Evolutionary conservation across 2,888 invertebrate species (phyloP), one percentile per base, ranked within the genome.

Genomic region (Isoperla grammatica): DNA sequence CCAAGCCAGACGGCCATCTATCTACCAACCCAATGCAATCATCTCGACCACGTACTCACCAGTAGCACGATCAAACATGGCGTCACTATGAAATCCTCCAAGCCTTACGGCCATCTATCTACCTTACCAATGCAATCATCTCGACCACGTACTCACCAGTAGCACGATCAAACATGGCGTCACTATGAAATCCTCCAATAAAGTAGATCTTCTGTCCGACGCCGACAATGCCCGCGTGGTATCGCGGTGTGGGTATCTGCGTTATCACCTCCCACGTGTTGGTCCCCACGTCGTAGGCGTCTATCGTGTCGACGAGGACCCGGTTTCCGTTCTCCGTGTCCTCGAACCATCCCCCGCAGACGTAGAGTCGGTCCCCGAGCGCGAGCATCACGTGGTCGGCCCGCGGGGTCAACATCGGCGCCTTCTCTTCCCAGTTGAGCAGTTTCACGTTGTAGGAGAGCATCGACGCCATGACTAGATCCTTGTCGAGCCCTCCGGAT

Each of bases 151-250:
- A 60, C 60, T 60, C 61, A 71, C 74, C 73, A 58, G 85, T 84
- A 62, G 84, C 83, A 57, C 82, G 78, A 69, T 85, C 82, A 67
- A 84, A 85, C 67, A 82, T 81, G n/a, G 79, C 82, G 67, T 85
- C 82, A 45, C 82, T 81, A 59, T 82, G 79, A 70, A 86, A 81
- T 0, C 87, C 87, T 11, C 87, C 87, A 62, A 87, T 81, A 65
- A 87, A 81, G 69, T 84, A 85, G 46, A 87, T 79, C 68, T 81
- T 80, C 17, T 78, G 74, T 29, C 80, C 77, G 15, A 84, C 78
- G 19, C 81, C 77, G 5, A 84, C 82, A 54, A 85, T 82, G 1
- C 85, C 85, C 0, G 85, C 82, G 68, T 86, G 86, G 69, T 83
- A 85, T 55, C 86, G 76, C 1, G 86, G 84, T 0, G 82, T 82